phyloP scores from a whole-genome alignment of 2,797 vertebrate species.

The Hoplostethus mediterraneus region DNA sequence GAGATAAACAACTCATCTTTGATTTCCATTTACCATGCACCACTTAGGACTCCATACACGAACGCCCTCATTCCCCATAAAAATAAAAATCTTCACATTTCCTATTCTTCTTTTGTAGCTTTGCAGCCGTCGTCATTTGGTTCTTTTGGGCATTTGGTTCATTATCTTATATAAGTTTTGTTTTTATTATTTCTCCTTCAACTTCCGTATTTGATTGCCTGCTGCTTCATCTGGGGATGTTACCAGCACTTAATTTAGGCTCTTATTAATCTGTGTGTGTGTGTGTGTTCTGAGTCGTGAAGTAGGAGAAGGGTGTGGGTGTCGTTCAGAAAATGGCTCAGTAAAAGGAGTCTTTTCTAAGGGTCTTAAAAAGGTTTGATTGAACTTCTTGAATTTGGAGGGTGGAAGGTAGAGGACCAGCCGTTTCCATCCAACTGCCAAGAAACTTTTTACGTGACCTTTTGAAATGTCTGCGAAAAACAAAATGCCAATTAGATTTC shows the following conservation, averaged over 20 bases:
- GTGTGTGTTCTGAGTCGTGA: slow-evolving; percentile 15
- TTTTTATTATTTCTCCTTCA: not conserved
- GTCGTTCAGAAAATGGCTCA: not conserved
- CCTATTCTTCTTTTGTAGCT: slow-evolving; percentile 41
- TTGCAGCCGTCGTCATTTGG: slow-evolving; percentile 26
- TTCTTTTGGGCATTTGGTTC: slow-evolving; percentile 12
- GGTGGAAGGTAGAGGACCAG: no score
- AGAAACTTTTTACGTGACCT: not conserved
- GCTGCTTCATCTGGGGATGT: slow-evolving; percentile 38
- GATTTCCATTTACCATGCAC: slow-evolving; percentile 61
- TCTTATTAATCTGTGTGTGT: not conserved
- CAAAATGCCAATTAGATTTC: not conserved
- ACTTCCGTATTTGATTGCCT: slow-evolving; percentile 2
- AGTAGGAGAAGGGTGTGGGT: not conserved
- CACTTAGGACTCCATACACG: slow-evolving; percentile 53
- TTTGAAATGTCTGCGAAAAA: not conserved
- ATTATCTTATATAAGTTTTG: slow-evolving; percentile 31
- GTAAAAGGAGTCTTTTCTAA: not conserved
- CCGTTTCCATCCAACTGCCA: not conserved
- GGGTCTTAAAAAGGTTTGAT: not conserved
- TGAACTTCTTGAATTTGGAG: no score
- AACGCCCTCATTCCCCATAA: slow-evolving; percentile 56
- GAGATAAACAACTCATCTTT: slow-evolving; percentile 3
- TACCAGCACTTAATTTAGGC: slow-evolving; percentile 33
- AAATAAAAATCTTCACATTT: slow-evolving; percentile 46